Evolutionary conservation across 2,113 vertebrate genomes (phyloP).

Genomic region (Cavia porcellus): DNA sequence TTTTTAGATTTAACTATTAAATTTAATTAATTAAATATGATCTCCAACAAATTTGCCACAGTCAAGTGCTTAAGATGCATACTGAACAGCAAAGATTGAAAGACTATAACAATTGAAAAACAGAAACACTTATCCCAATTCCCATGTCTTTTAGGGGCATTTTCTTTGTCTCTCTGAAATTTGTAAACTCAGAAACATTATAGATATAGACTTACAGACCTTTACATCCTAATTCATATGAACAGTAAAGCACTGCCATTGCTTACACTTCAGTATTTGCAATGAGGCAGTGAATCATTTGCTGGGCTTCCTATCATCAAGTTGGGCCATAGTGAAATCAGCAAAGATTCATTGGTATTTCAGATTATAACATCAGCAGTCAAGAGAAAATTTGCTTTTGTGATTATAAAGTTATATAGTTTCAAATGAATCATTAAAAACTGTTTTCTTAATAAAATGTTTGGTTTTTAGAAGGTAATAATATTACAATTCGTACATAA

Average conservation of each 20-base stretch:
- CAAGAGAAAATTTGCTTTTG: constrained; percentile 10
- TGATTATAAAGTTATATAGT: constrained; percentile 13
- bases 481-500: neutral
- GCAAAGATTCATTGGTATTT: constrained; percentile 2
- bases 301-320: neutral
- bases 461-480: neutral
- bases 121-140: neutral
- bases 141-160: neutral
- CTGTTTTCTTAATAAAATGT: neutral
- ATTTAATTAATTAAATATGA: neutral
- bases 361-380: neutral
- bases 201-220: neutral
- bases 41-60: neutral
- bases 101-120: neutral
- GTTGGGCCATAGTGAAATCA: neutral
- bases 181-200: neutral
- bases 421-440: constrained; percentile 15
- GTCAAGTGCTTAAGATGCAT: neutral
- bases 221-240: neutral
- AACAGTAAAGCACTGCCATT: neutral
- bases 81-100: neutral
- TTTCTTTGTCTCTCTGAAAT: neutral
- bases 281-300: neutral
- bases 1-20: neutral
- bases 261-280: neutral